Evolutionary conservation across 2,888 invertebrate species (phyloP), one percentile per base, ranked within the genome.

Genomic region (Drosophila anomalata): DNA sequence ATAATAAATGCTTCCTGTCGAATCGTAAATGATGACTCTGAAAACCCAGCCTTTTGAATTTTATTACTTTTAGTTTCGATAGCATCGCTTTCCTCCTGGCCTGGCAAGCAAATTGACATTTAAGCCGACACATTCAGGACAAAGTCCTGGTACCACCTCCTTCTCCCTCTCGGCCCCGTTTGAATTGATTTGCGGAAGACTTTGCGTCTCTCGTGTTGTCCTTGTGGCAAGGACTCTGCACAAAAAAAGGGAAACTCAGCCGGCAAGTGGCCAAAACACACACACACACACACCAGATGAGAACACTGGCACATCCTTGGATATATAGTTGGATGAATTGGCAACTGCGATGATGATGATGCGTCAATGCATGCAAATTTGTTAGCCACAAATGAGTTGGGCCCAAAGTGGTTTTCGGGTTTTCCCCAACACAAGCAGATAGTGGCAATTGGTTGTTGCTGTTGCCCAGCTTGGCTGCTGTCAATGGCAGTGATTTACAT

Each of bases 311-410:
- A 36, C 36, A 36, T 36, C n/a, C 36, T 36, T 22, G 26, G 22
- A 46, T 36, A 53, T 17, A 50, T 26, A 33, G 50, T 17, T 33
- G 59, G 66, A 67, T 57, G 63, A 63, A 73, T 73, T 66, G 54
- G 44, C 63, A 66, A 66, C 69, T 65, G 68, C 65, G 73, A 78
- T 79, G 80, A 77, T 80, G 76, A 80, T 80, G 76, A 80, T 79
- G 78, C 78, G 68, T 74, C 82, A 81, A 82, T 77, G 83, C 65
- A 75, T 77, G 82, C 77, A 82, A 80, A 82, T 83, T 82, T 71
- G 73, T 66, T 77, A 65, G 75, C 82, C 82, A 83, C 87, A 82
- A 82, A 83, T 87, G 80, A 87, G 81, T 84, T 87, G 78, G 82
- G 69, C 39, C 63, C 72, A 80, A 76, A 76, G 81, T 87, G 84